Base-by-base conservation (phyloP, 2,888 invertebrate species). In the Chloroclystis v-ata region DNA sequence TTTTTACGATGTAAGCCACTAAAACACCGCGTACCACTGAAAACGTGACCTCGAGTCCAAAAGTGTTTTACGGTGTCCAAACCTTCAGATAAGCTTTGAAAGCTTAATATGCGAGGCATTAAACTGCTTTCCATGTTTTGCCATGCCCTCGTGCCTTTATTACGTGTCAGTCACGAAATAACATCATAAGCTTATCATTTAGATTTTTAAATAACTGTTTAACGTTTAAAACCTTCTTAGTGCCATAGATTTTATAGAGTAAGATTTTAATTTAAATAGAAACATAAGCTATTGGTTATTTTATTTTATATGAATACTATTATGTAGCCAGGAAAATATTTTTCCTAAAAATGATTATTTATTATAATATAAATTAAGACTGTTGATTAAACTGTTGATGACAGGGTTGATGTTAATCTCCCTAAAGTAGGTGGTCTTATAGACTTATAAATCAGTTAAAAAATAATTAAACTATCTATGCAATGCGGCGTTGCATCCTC, bases 91-190 rank as follows among this genome's bases (percentile, higher is more conserved):
- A 39, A 48, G 38, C 38, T 51, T 35, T 47, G 46, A 52, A 50
- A 52, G 30, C 32, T 33, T 33, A 33, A 16, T 33, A 14, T 33
- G 32, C n/a, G n/a, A 33, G 43, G 12, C 37, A 37, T 35, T 43
- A 45, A 54, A 43, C 30, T 37, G 37, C 39, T 47, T 51, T 55
- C 43, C 53, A 49, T 55, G 55, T 49, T 43, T 37, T 41, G 45
- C 50, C 43, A 43, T 39, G 26, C 30, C 48, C 32, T 28, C 44
- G 39, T 39, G 29, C 47, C 41, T 45, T 48, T 49, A 40, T 52
- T 28, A 47, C 50, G 50, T 54, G 52, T 45, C 48, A 49, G 43
- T 39, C 52, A 53, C 39, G 48, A 54, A 54, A 51, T 47, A 39
- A 40, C 43, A 46, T 43, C 26, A 26, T 9, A 5, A n/a, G n/a